Conservation (phyloP, 2,113 vertebrate species). For the Ariopsis seemanni region DNA sequence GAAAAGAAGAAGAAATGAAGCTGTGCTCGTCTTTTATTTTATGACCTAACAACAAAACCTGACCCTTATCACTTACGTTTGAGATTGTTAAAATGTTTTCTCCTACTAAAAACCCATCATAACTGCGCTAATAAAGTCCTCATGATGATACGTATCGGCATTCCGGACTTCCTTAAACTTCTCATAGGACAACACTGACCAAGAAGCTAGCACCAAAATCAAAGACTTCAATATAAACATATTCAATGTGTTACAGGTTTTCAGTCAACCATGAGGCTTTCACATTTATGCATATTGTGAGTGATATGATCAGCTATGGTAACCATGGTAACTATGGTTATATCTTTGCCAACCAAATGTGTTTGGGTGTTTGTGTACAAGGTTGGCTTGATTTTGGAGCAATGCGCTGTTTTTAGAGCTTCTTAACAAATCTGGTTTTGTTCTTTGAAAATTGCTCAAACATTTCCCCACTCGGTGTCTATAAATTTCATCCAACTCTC, state of each 20-base stretch:
- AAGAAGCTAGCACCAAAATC: neutral
- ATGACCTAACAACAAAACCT: neutral
- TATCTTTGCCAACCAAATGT: slow-evolving; percentile 30
- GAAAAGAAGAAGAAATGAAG: neutral
- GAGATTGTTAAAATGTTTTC: neutral
- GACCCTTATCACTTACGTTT: neutral
- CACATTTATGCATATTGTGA: slow-evolving; percentile 4
- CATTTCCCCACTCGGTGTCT: slow-evolving; percentile 24
- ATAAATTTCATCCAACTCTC: slow-evolving; percentile 8
- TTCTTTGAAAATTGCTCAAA: slow-evolving; percentile 38
- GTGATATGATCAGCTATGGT: neutral
- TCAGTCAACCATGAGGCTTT: neutral
- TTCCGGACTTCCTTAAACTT: neutral
- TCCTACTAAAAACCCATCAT: neutral
- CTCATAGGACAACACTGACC: neutral
- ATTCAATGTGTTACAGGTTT: neutral
- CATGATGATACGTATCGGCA: neutral
- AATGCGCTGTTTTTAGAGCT: slow-evolving; percentile 30
- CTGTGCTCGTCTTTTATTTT: neutral
- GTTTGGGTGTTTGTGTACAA: slow-evolving; percentile 42
- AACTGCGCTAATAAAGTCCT: neutral
- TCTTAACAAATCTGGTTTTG: slow-evolving; percentile 49
- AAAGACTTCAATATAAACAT: neutral
- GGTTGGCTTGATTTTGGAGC: slow-evolving; percentile 19
- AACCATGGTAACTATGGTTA: slow-evolving; percentile 15